Conservation (phyloP, 1,140 invertebrate genomes). For the Leptopilina boulardi region DNA sequence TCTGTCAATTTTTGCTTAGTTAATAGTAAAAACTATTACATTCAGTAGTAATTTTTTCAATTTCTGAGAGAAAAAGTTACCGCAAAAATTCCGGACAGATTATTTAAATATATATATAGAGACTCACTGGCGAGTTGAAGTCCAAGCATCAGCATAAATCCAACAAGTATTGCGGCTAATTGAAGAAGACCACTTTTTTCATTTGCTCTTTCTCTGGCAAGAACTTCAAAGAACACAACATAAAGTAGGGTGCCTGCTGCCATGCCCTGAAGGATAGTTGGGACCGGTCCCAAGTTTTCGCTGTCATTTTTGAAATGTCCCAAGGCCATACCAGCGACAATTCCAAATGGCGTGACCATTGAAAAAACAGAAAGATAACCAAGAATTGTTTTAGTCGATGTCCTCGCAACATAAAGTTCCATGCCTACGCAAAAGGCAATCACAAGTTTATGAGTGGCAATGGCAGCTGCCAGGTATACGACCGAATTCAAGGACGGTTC, state of each 20-base stretch:
- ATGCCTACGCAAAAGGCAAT: constrained; percentile 84
- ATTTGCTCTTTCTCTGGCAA: constrained; percentile 85
- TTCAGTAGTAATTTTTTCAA: no score
- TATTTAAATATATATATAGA: constrained; percentile 48
- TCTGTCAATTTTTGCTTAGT: no score
- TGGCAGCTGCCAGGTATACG: constrained; percentile 82
- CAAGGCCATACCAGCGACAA: constrained; percentile 79
- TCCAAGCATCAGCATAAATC: constrained; percentile 87
- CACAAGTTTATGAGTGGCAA: constrained; percentile 86
- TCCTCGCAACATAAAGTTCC: constrained; percentile 81
- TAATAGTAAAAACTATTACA: no score
- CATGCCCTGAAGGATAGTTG: constrained; percentile 85
- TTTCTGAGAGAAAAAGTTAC: no score
- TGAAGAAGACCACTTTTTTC: constrained; percentile 82
- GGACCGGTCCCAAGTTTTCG: constrained; percentile 68
- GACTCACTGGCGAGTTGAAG: constrained; percentile 87
- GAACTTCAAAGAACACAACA: constrained; percentile 94
- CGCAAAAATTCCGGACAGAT: constrained; percentile 29
- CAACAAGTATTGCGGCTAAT: constrained; percentile 82
- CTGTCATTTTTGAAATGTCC: constrained; percentile 73
- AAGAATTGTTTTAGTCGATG: constrained; percentile 78
- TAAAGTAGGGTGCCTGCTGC: constrained; percentile 92
- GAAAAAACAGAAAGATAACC: constrained; percentile 80
- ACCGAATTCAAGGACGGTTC: constrained; percentile 80
- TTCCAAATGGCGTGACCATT: constrained; percentile 83